Percentiles rank a stretch among this genome's conserved stretches.
Evolutionary conservation across 2,888 invertebrate species (phyloP).

Genomic region (Scaptomyza flava): DNA sequence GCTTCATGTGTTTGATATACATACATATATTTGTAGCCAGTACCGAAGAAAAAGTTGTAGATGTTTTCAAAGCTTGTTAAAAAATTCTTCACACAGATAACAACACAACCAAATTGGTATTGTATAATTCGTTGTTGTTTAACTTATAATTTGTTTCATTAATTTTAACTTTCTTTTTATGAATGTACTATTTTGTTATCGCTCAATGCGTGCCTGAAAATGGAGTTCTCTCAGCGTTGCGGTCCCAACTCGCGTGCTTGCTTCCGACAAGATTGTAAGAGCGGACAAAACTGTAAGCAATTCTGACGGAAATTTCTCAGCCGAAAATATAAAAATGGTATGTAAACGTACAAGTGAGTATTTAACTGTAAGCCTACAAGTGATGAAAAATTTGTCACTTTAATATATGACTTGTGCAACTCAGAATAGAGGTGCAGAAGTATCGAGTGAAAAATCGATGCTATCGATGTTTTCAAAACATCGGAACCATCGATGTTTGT

Average conservation of each 20-base stretch:
- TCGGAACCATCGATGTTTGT: too few relatives aligned
- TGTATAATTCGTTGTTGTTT: conserved; percentile 10
- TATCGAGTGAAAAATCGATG: too few relatives aligned
- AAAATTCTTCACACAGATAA: conserved; percentile 35
- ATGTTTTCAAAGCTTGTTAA: conserved; percentile 14
- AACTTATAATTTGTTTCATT: conserved; percentile 62
- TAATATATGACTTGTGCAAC: conserved; percentile 5
- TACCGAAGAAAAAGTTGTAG: conserved; percentile 23
- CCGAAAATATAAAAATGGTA: conserved; percentile 20
- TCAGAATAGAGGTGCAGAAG: too few relatives aligned
- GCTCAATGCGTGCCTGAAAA: conserved; percentile 47
- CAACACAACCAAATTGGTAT: neutral
- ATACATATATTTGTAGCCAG: conserved; percentile 21
- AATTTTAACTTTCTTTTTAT: conserved; percentile 39
- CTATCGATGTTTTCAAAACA: too few relatives aligned
- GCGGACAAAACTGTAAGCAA: conserved; percentile 46
- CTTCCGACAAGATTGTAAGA: conserved; percentile 49
- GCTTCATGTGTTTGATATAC: conserved; percentile 37
- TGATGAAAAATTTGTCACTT: conserved; percentile 24
- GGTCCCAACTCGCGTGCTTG: conserved; percentile 5
- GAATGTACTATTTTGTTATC: conserved; percentile 45
- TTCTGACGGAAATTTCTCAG: conserved; percentile 35
- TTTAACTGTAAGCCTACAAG: conserved; percentile 6
- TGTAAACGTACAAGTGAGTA: neutral
- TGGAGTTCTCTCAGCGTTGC: conserved; percentile 47